Evolutionary conservation across 2,888 invertebrate species (phyloP).

Genomic region (Drosophila lutescens): DNA sequence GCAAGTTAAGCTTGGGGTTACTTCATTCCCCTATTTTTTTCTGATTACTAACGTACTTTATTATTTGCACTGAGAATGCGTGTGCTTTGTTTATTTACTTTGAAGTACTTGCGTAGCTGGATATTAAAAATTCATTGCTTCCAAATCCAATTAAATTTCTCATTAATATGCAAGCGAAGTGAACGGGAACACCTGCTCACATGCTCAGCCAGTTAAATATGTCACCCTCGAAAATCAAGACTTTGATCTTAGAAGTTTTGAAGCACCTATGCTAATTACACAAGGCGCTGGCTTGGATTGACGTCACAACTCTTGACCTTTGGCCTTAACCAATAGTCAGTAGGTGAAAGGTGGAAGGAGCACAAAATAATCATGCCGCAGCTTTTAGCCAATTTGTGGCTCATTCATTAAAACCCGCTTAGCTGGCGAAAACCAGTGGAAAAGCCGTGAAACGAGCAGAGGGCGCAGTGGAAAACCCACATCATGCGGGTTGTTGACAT

Average conservation of each 20-base stretch:
- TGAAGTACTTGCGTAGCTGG: constrained; percentile 60
- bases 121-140: constrained; percentile 74
- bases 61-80: constrained; percentile 1
- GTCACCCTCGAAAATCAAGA: constrained; percentile 11
- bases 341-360: neutral
- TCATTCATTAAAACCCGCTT: constrained; percentile 75
- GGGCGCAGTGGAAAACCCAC: constrained; percentile 8
- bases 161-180: constrained; percentile 64
- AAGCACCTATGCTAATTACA: constrained; percentile 16
- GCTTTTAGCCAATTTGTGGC: constrained; percentile 56
- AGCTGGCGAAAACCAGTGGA: constrained; percentile 55
- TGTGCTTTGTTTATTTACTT: constrained; percentile 46
- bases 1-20: constrained; percentile 29
- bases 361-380: constrained; percentile 17
- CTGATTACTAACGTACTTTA: constrained; percentile 13
- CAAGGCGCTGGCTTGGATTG: constrained; percentile 5
- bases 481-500: constrained; percentile 63
- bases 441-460: constrained; percentile 1
- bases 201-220: constrained; percentile 20
- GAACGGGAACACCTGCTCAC: constrained; percentile 43
- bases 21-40: neutral
- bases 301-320: constrained; percentile 55
- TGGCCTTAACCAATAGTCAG: constrained; percentile 24
- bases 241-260: constrained; percentile 40
- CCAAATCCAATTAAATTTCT: constrained; percentile 76